phyloP scores from a whole-genome alignment of 1,140 invertebrate species.

The Apocrypta bakeri region DNA sequence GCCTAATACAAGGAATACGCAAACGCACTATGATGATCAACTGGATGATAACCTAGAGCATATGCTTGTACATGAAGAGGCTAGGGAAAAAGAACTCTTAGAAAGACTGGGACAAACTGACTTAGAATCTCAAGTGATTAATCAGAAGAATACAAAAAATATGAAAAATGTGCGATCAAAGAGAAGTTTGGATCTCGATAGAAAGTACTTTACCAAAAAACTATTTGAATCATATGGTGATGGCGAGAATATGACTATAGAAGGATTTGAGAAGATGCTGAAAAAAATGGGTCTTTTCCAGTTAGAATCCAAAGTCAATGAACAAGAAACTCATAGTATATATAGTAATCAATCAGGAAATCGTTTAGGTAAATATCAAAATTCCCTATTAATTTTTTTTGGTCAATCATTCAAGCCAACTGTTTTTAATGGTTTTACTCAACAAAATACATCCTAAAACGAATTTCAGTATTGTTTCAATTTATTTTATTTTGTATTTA shows the following conservation, averaged over 20 bases:
- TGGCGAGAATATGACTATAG: slow-evolving; percentile 78
- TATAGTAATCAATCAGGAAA: slow-evolving; percentile 58
- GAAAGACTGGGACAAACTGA: slow-evolving; percentile 60
- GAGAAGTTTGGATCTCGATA: slow-evolving; percentile 57
- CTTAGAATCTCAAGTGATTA: slow-evolving; percentile 35
- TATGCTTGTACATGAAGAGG: neutral
- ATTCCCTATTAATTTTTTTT: neutral
- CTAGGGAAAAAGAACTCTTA: slow-evolving; percentile 54
- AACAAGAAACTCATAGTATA: slow-evolving; percentile 53
- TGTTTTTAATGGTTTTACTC: too few species aligned
- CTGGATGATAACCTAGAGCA: slow-evolving; percentile 9
- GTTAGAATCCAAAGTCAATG: slow-evolving; percentile 66
- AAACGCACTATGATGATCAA: slow-evolving; percentile 27
- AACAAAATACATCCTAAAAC: neutral
- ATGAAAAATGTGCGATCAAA: slow-evolving; percentile 50
- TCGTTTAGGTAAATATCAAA: slow-evolving; percentile 52
- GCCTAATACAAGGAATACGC: slow-evolving; percentile 25
- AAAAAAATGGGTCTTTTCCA: slow-evolving; percentile 77
- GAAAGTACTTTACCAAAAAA: slow-evolving; percentile 69
- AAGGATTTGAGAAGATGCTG: slow-evolving; percentile 80
- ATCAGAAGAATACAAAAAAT: slow-evolving; percentile 22
- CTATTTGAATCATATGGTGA: slow-evolving; percentile 75
- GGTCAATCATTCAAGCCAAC: too few species aligned
- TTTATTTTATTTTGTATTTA: too few species aligned
- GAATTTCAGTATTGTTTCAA: neutral